Conservation (phyloP, 2,113 vertebrate species). For the Caracal caracal region DNA sequence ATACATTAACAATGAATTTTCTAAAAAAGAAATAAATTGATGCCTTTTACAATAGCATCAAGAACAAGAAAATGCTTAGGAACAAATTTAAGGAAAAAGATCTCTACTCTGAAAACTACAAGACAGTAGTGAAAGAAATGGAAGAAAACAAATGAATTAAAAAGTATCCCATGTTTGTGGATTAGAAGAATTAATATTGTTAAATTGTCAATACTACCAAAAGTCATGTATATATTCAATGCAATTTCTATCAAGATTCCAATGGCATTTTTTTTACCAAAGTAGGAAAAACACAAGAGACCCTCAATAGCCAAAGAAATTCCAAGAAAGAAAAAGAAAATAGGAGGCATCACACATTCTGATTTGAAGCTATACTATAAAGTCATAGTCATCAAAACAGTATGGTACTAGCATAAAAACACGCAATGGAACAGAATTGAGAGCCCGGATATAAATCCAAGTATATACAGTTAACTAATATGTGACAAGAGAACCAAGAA, state of each 20-base stretch:
- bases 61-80: background rate
- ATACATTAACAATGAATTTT: background rate
- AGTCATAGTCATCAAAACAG: background rate
- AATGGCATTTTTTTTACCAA: background rate
- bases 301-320: background rate
- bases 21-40: background rate
- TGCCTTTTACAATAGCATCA: background rate
- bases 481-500: background rate
- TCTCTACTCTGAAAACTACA: background rate
- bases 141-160: background rate
- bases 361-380: background rate
- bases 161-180: background rate
- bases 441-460: background rate
- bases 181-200: background rate
- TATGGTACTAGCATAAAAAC: background rate
- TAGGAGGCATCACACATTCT: background rate
- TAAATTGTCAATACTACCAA: background rate
- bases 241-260: background rate
- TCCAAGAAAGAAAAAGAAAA: background rate
- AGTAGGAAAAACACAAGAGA: background rate
- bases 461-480: background rate
- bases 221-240: background rate
- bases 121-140: background rate
- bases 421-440: background rate
- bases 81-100: background rate